Percentiles rank a stretch among this genome's conserved stretches.
These are phyloP conservation scores for Ibidorhyncha struthersii DNA, from an alignment of 2,113 vertebrate genomes.

Conservation along the genomic window DNA sequence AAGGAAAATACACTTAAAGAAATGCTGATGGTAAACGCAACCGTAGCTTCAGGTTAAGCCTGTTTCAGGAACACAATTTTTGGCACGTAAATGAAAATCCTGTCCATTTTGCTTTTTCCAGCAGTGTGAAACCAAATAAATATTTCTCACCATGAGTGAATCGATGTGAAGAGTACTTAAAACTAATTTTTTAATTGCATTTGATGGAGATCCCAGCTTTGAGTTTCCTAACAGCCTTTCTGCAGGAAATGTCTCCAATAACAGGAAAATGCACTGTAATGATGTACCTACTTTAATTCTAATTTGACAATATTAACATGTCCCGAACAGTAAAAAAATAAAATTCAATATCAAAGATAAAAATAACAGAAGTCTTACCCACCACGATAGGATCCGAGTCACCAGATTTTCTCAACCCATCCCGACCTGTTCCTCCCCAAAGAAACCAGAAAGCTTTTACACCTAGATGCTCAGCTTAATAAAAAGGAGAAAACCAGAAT, in stretches of 20 bases:
- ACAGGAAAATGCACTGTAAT: background rate
- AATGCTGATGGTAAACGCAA: background rate
- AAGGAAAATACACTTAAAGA: background rate
- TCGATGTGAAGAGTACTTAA: background rate
- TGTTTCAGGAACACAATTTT: background rate
- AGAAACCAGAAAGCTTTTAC: background rate
- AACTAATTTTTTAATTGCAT: background rate
- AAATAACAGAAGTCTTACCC: background rate
- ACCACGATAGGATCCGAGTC: background rate
- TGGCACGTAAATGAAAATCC: background rate
- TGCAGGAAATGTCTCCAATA: background rate
- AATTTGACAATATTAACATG: background rate
- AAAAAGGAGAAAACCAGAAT: background rate
- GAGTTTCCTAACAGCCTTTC: background rate
- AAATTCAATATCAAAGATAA: background rate
- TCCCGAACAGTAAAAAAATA: background rate
- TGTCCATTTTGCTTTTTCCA: background rate
- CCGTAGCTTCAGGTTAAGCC: background rate
- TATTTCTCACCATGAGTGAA: background rate
- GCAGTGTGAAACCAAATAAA: background rate
- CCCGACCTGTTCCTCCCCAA: background rate
- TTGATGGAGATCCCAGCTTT: background rate
- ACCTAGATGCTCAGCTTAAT: background rate
- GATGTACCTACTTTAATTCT: background rate
- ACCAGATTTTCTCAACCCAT: background rate